A percentile compares a stretch with the other conserved stretches of the same genome.
phyloP scores from a whole-genome alignment of 2,888 invertebrate species.

The Aleiodes leptofemur region DNA sequence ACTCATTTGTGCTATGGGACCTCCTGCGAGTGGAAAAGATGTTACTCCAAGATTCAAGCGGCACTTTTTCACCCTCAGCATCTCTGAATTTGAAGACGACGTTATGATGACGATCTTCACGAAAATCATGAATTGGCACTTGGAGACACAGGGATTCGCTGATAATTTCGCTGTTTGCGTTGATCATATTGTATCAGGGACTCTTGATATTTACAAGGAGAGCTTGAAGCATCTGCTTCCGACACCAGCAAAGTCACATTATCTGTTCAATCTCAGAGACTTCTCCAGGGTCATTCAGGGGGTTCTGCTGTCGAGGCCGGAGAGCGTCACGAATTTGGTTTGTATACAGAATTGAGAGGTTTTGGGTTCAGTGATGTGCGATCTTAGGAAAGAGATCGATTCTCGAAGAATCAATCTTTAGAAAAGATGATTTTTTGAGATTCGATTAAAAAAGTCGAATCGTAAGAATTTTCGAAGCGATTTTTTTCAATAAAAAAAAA shows the following conservation, averaged over 20 bases:
- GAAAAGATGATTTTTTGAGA: too few species aligned
- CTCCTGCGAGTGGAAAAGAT: constrained; percentile 88
- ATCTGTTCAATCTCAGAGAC: constrained; percentile 95
- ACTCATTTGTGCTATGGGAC: constrained; percentile 89
- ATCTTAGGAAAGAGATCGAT: too few species aligned
- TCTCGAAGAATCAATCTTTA: too few species aligned
- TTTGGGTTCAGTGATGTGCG: neutral
- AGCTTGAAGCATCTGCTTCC: constrained; percentile 88
- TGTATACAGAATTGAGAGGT: neutral
- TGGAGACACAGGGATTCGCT: constrained; percentile 92
- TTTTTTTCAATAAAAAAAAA: too few species aligned
- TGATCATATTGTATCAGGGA: constrained; percentile 89
- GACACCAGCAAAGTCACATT: constrained; percentile 95
- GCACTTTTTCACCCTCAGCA: constrained; percentile 90
- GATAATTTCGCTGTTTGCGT: constrained; percentile 92
- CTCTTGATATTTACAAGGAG: constrained; percentile 90
- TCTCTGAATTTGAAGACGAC: constrained; percentile 92
- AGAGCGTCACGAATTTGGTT: constrained; percentile 86
- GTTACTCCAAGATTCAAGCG: constrained; percentile 90
- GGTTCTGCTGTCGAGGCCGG: constrained; percentile 89
- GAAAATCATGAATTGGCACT: constrained; percentile 94
- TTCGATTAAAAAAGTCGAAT: too few species aligned
- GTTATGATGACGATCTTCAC: constrained; percentile 90
- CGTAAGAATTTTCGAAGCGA: too few species aligned
- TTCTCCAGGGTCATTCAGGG: constrained; percentile 96